Base-by-base conservation (phyloP, 2,797 vertebrate genomes). In the Rhabdophis nuchalis region DNA sequence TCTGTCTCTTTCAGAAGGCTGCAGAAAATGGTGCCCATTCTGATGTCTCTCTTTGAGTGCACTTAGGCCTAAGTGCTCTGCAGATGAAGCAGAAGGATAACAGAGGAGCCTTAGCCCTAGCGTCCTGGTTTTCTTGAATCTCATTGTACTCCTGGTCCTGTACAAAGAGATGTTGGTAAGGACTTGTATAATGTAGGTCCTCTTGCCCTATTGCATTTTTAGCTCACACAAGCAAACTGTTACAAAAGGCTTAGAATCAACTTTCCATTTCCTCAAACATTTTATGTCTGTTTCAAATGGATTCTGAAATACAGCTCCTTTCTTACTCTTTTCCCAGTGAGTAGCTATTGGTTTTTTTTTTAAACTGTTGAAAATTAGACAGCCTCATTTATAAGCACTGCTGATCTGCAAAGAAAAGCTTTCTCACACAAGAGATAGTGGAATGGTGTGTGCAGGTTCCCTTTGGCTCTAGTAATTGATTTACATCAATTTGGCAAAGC, bases 381-480 rank as follows among this genome's bases (percentile, higher is more conserved):
- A 36, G 0, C 57, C 85, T 6, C 32, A 46, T 93, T 95, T 89
- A 94, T 92, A 94, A 94, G 29, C 57, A 92, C 11, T 93, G 57
- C 54, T 90, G 72, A 90, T 93, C 92, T 92, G 85, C 93, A 95
- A 94, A 61, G n/a, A 94, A 90, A 85, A 92, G 86, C 54, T 86
- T 95, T 94, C 61, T 32, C 13, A 23, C 93, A 61, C n/a, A 91
- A 50, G 95, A 93, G 92, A 94, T 4, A 93, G 88, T 93, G 89
- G 93, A 94, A 12, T 58, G 91, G 41, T 56, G 53, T 56, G 53
- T 91, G 41, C 87, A 89, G 92, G 91, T 36, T 96, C 95, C 86
- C 90, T 94, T 97, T 68, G 3, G 93, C 93, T 96, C 94, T 72
- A 95, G 95, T 96, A 96, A 96, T 95, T 93, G 91, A 89, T 96